These are phyloP conservation scores for Microplitis mediator DNA, from an alignment of 1,140 invertebrate species.

Conservation along the genomic window DNA sequence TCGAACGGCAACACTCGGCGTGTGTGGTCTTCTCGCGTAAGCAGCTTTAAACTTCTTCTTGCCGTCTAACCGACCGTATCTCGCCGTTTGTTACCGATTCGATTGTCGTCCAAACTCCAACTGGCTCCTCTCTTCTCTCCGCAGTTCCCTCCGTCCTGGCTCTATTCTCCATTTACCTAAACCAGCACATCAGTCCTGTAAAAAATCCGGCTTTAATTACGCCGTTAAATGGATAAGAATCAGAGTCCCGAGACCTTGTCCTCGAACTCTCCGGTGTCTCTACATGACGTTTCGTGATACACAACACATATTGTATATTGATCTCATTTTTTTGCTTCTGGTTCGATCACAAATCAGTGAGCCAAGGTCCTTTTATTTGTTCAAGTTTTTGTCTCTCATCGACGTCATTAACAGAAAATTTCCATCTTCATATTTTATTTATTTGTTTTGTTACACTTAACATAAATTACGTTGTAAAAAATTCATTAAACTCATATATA, in stretches of 20 bases:
- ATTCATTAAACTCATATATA: no score
- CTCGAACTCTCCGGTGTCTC: slow-evolving; percentile 7
- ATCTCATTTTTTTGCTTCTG: slow-evolving; percentile 3
- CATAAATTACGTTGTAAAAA: no score
- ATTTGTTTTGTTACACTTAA: no score
- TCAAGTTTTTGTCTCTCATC: not conserved
- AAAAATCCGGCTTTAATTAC: slow-evolving; percentile 32
- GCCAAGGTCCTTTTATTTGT: not conserved
- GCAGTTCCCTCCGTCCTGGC: not conserved
- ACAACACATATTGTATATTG: not conserved
- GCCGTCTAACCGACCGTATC: slow-evolving; percentile 43
- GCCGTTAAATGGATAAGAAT: slow-evolving; percentile 34
- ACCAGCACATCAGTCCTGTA: not conserved
- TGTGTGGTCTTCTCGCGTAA: slow-evolving; percentile 51
- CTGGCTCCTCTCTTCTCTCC: not conserved
- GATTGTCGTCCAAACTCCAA: slow-evolving; percentile 42
- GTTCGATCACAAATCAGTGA: not conserved
- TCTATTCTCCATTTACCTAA: not conserved
- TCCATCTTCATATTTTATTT: no score
- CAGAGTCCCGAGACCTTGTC: slow-evolving; percentile 22
- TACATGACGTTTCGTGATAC: slow-evolving; percentile 4
- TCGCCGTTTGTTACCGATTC: slow-evolving; percentile 60
- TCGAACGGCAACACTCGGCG: slow-evolving; percentile 39
- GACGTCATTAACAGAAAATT: not conserved
- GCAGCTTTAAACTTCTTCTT: not conserved